Percentiles rank a stretch among this genome's conserved stretches.
These are phyloP conservation scores for Bellardia bayeri DNA, from an alignment of 2,888 invertebrate genomes.

Conservation along the genomic window DNA sequence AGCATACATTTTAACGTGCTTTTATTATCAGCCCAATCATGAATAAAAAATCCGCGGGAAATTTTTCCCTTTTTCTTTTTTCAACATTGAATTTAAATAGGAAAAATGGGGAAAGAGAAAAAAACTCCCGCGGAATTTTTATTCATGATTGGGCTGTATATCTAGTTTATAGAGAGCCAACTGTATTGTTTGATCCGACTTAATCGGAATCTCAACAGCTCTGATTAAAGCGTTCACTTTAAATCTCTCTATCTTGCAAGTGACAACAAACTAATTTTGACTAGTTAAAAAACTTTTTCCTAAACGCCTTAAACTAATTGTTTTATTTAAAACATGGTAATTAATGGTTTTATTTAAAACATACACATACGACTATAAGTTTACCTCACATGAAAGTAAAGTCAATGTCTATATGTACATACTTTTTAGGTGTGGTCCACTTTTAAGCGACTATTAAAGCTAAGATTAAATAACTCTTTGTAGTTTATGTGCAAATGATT, in stretches of 20 bases:
- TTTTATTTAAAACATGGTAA: conserved; percentile 25
- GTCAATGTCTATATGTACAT: conserved; percentile 45
- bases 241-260: not conserved
- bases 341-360: conserved; percentile 15
- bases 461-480: not conserved
- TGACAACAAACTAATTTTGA: conserved; percentile 14
- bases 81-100: too few species aligned
- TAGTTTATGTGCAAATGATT: conserved; percentile 6
- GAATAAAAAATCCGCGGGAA: too few species aligned
- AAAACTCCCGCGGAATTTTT: too few species aligned
- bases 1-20: too few species aligned
- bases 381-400: conserved; percentile 54
- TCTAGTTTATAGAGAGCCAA: too few species aligned
- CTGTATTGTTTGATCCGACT: too few species aligned
- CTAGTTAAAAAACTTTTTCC: conserved; percentile 15
- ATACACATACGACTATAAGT: not conserved
- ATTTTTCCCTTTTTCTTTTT: too few species aligned
- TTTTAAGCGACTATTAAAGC: not conserved
- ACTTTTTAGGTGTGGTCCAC: conserved; percentile 55
- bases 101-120: too few species aligned
- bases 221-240: not conserved
- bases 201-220: too few species aligned
- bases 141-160: too few species aligned
- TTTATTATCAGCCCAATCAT: too few species aligned
- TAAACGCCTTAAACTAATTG: conserved; percentile 38